These are phyloP conservation scores for Sebastes nivosus DNA, from an alignment of 2,797 vertebrate species.

Conservation along the genomic window DNA sequence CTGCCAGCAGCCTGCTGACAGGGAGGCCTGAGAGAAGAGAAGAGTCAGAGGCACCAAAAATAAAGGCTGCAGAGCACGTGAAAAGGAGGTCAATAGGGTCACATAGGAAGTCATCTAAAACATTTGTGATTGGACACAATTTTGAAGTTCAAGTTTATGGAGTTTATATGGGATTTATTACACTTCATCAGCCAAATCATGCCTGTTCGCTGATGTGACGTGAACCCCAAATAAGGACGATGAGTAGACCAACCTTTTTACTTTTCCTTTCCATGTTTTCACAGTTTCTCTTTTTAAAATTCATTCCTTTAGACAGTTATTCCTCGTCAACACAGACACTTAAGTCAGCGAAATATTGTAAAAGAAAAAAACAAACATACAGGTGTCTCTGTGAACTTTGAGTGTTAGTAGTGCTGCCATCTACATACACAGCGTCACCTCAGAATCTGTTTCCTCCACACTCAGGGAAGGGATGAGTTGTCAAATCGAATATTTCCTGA, in stretches of 20 bases:
- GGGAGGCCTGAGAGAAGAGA: constrained; percentile 31
- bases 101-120: background rate
- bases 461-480: background rate
- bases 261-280: background rate
- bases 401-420: background rate
- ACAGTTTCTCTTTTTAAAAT: background rate
- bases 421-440: background rate
- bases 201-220: background rate
- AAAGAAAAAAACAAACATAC: background rate
- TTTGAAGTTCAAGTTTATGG: background rate
- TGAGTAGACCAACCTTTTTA: too few species aligned
- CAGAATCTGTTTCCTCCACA: background rate
- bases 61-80: constrained; percentile 10
- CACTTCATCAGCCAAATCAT: background rate
- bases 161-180: background rate
- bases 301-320: background rate
- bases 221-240: background rate
- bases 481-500: background rate
- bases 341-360: background rate
- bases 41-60: constrained; percentile 37
- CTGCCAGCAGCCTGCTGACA: constrained; percentile 45
- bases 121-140: background rate
- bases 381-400: background rate
- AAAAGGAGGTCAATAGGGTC: background rate
- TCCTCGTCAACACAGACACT: background rate